Evolutionary conservation across 2,797 vertebrate species (phyloP), one percentile per base, ranked within the genome.

Genomic region (Urosaurus nigricauda): DNA sequence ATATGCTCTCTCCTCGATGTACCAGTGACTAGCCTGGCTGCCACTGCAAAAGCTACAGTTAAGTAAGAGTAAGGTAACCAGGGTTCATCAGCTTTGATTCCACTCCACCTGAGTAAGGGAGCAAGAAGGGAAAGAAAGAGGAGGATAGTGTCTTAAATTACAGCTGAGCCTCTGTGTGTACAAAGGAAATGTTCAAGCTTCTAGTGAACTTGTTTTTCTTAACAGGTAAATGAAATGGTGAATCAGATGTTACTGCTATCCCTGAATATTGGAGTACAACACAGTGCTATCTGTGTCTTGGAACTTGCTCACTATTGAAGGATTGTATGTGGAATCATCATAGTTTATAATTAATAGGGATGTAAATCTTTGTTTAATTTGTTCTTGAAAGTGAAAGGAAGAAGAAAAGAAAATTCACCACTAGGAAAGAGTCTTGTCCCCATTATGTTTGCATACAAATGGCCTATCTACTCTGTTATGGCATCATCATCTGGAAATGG

Each of bases 231-330:
- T 63, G 4, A 58, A 92, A 43, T 71, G 77, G 24, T 90, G 29
- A 56, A 53, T 94, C 58, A 91, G 51, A 90, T 87, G 40, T 12
- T 58, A 81, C 86, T 92, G 21, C 65, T 95, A 8, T 94, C 37
- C 32, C 43, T 90, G 82, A 94, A 87, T 51, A 91, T 89, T n/a
- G 92, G 19, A 91, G 81, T 7, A 90, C 37, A 90, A 89, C 87
- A 92, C 92, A 87, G 87, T 94, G 53, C 65, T 92, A 94, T 85
- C 82, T 90, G 79, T 74, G 37, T 87, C 93, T 92, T 37, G 35
- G n/a, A 2, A 79, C 56, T 70, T 47, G n/a, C 29, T 40, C 26
- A 32, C 4, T 53, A 73, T 5, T 56, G 29, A 80, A 87, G 14
- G 9, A 71, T 40, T 53, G 3, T 73, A 21, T 17, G 0, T 47